Base-by-base conservation (phyloP, 1,140 invertebrate species). In the Lordiphosa mommai region DNA sequence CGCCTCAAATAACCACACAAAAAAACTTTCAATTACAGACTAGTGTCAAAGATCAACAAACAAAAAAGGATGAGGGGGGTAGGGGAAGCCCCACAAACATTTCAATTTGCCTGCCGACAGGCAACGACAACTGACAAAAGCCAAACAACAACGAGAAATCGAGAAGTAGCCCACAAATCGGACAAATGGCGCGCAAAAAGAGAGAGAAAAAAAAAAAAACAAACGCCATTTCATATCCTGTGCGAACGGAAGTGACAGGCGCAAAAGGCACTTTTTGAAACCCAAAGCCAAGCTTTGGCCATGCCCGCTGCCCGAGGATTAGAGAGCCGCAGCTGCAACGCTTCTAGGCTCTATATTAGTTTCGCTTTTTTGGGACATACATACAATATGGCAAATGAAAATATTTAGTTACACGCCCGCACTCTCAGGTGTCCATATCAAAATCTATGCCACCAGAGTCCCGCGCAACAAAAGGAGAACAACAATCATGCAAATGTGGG, bases 41-140 rank as follows among this genome's bases (percentile, higher is more conserved):
- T 67, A 66, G 77, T 84, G 77, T 84, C 79, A 85, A 69, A 84
- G 79, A 70, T 84, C 77, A 70, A 58, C 69, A 84, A 84, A 82
- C 77, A 80, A 66, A 72, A 23, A 40, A 36, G 27, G 6, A 10
- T 17, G 12, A 5, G 32, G n/a, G 27, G 23, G 46, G 36, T 20
- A 37, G 12, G 30, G 13, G 1, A 66, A 74, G 76, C 61, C 44
- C 20, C 43, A 64, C 77, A 84, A 84, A 84, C 77, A 85, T 84
- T 84, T 84, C 77, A 84, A 84, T 84, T 84, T 84, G 79, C 79
- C 69, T 84, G 79, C 61, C 67, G 61, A 49, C 66, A 60, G 60
- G 37, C 49, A 50, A 50, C 53, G 52, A 63, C 65, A 61, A 56
- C 64, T 68, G 64, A 82, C 76, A 84, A 77, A 77, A 77, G 67